Conservation (phyloP, 2,797 vertebrate species). For the Tarsius wallacei region DNA sequence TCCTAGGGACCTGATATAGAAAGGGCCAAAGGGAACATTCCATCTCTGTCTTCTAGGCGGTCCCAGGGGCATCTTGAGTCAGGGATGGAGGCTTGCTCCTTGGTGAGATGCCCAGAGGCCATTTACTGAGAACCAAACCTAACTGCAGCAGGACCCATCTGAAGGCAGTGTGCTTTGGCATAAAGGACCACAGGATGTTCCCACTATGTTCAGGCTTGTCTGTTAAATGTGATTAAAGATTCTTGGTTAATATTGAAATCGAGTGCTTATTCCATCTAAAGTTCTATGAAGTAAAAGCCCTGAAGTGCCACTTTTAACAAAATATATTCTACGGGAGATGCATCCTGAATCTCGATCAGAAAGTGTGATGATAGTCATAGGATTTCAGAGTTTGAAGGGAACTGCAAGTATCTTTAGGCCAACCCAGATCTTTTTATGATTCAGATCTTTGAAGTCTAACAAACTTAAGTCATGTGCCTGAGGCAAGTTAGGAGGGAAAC, state of each 20-base stretch:
- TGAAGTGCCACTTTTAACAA: not conserved
- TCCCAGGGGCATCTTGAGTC: slow-evolving; percentile 60
- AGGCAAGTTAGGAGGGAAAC: not conserved
- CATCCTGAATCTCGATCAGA: not conserved
- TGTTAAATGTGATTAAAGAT: not conserved
- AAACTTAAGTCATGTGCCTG: not conserved
- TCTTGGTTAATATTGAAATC: slow-evolving; percentile 43
- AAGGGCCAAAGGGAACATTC: slow-evolving; percentile 65
- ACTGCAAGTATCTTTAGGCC: not conserved
- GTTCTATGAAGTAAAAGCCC: not conserved
- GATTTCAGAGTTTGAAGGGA: not conserved
- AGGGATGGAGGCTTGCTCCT: slow-evolving; percentile 40
- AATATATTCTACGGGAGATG: not conserved
- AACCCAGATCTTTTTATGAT: not conserved
- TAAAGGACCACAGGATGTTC: not conserved
- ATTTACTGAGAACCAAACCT: not conserved
- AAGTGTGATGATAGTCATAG: not conserved
- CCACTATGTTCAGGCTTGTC: not conserved
- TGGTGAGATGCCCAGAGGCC: slow-evolving; percentile 57
- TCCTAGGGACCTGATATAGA: slow-evolving; percentile 56
- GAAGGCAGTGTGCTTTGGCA: not conserved
- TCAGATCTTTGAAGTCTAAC: not conserved
- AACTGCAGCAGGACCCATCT: not conserved
- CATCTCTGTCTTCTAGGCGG: slow-evolving; percentile 26
- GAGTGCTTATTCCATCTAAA: not conserved